Percentiles rank a stretch among this genome's conserved stretches.
These are phyloP conservation scores for Anastrepha obliqua DNA, from an alignment of 1,140 invertebrate genomes.

Conservation along the genomic window DNA sequence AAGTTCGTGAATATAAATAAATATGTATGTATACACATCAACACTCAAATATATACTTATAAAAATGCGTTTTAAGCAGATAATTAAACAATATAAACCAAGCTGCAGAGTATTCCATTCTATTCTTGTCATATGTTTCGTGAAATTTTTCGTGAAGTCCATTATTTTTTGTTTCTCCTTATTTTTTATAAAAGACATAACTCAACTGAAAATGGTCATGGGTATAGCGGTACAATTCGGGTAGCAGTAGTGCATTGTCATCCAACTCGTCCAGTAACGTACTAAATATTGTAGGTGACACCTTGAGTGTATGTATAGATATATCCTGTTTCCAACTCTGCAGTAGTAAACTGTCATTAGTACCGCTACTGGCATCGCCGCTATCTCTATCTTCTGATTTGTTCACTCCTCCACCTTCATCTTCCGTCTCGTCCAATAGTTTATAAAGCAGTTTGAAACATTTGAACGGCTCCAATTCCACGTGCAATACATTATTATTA, in stretches of 20 bases:
- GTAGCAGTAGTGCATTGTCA: slow-evolving; percentile 53
- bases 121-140: too few species aligned
- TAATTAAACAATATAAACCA: too few species aligned
- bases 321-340: slow-evolving; percentile 61
- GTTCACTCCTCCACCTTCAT: slow-evolving; percentile 24
- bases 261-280: slow-evolving; percentile 44
- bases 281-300: slow-evolving; percentile 61
- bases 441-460: slow-evolving; percentile 56
- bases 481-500: slow-evolving; percentile 36
- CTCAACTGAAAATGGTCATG: slow-evolving; percentile 56
- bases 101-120: too few species aligned
- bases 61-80: not conserved
- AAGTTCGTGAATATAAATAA: slow-evolving; percentile 23
- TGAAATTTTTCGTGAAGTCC: too few species aligned
- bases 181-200: slow-evolving; percentile 56
- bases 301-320: slow-evolving; percentile 61
- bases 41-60: not conserved
- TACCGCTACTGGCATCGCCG: not conserved
- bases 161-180: not conserved
- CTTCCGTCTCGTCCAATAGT: slow-evolving; percentile 15
- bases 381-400: not conserved
- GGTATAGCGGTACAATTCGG: slow-evolving; percentile 57
- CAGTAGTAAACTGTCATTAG: slow-evolving; percentile 46
- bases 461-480: slow-evolving; percentile 40
- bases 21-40: not conserved